Base-by-base conservation (phyloP, 35 echinoderm and acorn worm species). In the Diadema setosum region DNA sequence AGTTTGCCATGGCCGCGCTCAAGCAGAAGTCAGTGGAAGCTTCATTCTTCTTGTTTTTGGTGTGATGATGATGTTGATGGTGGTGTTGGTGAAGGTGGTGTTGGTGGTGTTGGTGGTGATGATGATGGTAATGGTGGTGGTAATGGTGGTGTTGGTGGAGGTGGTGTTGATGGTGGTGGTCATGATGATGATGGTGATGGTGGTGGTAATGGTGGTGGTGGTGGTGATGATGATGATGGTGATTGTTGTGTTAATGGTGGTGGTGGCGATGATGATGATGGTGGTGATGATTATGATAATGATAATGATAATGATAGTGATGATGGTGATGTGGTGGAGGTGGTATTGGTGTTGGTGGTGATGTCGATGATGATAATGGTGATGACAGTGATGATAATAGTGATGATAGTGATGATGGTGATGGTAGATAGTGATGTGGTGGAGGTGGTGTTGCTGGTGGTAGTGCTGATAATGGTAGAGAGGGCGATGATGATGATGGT, bases 21-120 rank as follows among this genome's bases (percentile, higher is more conserved):
- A 75, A 92, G 65, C 75, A 91, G 9, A 91, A 90, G 92, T 98
- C 57, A 65, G 94, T 83, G n/a, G n/a, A n/a, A n/a, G n/a, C n/a
- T n/a, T n/a, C n/a, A n/a, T n/a, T n/a, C 39, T 46, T 18, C 78
- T 52, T 52, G 48, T 52, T 52, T 52, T 9, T 52, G n/a, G n/a
- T 52, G 2, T 63, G 15, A 2, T 63, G 58, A 63, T 6, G 4
- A 30, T 63, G 58, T 7, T n/a, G n/a, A n/a, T n/a, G n/a, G n/a
- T n/a, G 58, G 11, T 63, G 58, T 5, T 24, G 58, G 32, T 24
- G n/a, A n/a, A n/a, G 0, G 32, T n/a, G 58, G 12, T 20, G 58
- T 5, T 63, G 58, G 32, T 21, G 58, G 0, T 5, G 58, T 21
- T 63, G 58, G 1, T 61, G 16, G 0, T 0, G 58, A 61, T 1